Evolutionary conservation across 2,797 vertebrate species (phyloP).

Genomic region (Naso thynnoides): DNA sequence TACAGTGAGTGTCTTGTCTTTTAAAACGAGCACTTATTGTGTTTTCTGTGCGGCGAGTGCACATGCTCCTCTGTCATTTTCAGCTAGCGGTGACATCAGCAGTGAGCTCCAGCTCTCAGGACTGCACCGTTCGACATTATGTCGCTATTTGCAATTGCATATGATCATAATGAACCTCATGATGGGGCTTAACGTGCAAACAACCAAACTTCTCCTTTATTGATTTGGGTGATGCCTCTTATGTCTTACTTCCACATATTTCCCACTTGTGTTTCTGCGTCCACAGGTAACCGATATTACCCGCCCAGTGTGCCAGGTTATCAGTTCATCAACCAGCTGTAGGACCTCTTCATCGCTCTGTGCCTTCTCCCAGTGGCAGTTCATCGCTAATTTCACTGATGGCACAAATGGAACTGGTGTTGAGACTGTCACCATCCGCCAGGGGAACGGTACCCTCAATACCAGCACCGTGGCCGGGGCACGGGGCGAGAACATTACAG

Average conservation of each 20-base stretch:
- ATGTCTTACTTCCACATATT: background rate
- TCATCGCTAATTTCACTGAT: conserved; percentile 74
- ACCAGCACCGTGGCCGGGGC: conserved; percentile 43
- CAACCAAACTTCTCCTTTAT: background rate
- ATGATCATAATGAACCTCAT: too few species aligned
- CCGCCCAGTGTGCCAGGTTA: conserved; percentile 60
- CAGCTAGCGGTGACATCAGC: too few species aligned
- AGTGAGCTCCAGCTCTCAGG: too few species aligned
- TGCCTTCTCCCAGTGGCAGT: conserved; percentile 64
- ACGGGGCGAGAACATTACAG: conserved; percentile 64
- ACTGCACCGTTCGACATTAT: too few species aligned
- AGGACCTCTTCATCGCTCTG: conserved; percentile 56
- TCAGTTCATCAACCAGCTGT: conserved; percentile 53
- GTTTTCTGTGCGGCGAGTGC: too few species aligned
- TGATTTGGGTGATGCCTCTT: background rate
- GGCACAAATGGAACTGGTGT: conserved; percentile 76
- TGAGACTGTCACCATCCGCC: conserved; percentile 43
- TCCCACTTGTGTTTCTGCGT: background rate
- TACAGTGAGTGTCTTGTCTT: too few species aligned
- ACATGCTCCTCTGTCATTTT: too few species aligned
- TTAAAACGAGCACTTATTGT: too few species aligned
- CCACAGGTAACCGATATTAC: conserved; percentile 71
- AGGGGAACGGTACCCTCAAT: conserved; percentile 71
- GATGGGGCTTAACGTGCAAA: too few species aligned
- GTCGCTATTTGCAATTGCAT: too few species aligned